phyloP scores from a whole-genome alignment of 2,888 invertebrate species.

The Drosophila emarginata region DNA sequence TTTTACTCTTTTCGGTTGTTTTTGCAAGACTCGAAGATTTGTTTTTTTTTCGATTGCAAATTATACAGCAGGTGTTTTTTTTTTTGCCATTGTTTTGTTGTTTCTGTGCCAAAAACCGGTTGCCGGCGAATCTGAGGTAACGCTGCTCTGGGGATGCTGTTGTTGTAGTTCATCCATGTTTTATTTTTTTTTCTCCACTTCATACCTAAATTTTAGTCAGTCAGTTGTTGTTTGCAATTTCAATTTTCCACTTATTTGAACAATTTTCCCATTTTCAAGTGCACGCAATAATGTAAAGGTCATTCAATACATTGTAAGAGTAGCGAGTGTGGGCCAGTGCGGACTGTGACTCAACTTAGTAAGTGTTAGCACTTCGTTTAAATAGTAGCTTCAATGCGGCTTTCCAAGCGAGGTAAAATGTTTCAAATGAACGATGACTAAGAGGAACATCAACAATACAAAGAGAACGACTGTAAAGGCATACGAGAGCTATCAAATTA shows the following conservation, averaged over 20 bases:
- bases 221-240: conserved; percentile 16
- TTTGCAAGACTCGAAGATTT: conserved; percentile 7
- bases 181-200: not conserved
- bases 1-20: not conserved
- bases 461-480: not conserved
- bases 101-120: conserved; percentile 36
- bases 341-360: not conserved
- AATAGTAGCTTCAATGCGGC: not conserved
- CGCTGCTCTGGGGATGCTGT: conserved; percentile 6
- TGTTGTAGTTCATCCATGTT: not conserved
- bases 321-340: not conserved
- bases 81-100: not conserved
- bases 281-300: conserved; percentile 23
- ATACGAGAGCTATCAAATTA: not conserved
- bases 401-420: not conserved
- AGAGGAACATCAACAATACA: not conserved
- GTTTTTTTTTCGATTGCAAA: conserved; percentile 12
- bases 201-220: conserved; percentile 23
- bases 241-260: conserved; percentile 41
- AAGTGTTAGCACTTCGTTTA: not conserved
- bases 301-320: conserved; percentile 13
- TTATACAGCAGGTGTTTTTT: conserved; percentile 40
- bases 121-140: conserved; percentile 10
- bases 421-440: not conserved
- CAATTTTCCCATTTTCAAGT: conserved; percentile 31